Base-by-base conservation (phyloP, 1,140 invertebrate genomes). In the Kradibia gibbosae region DNA sequence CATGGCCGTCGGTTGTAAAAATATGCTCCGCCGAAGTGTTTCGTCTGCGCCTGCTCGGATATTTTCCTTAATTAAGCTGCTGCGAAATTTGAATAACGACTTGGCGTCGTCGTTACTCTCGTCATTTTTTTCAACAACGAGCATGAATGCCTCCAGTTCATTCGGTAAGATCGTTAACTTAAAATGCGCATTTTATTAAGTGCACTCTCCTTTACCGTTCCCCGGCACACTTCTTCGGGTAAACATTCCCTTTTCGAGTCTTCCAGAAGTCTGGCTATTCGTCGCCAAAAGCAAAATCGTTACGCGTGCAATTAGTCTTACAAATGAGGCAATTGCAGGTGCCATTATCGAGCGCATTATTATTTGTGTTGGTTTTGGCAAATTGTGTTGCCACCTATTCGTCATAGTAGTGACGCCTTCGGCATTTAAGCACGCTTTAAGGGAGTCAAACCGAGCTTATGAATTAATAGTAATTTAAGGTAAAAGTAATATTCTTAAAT, bases 41-140 rank as follows among this genome's bases (percentile, higher is more conserved):
- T 34, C 28, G 31, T 22, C 34, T n/a, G 0, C 45, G 48, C 25
- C 70, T 36, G 5, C n/a, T 36, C 31, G 45, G 4, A 53, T 17
- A 0, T 13, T 50, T 17, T 36, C 31, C 0, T 67, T 78, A 78
- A 78, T 78, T 78, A 67, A 67, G 65, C 7, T 76, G 55, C 39
- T n/a, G 28, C 39, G 36, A 25, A 25, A 76, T 62, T 62, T 65
- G 17, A 62, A 48, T 62, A 76, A 76, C 39, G 42, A 48, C 39
- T 42, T 25, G 42, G 13, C 5, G 31, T 50, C 22, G 25, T 70
- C 3, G 60, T 36, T 36, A 20, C 28, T 20, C 28, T 42, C 36
- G 39, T 42, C 22, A 22, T 42, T 67, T 72, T 25, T 72, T 25
- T 48, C n/a, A 17, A 48, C 45, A 10, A 7, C 45, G 34, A 3